Evolutionary conservation across 2,113 vertebrate species (phyloP).

Genomic region (Brachyhypopomus gauderio): DNA sequence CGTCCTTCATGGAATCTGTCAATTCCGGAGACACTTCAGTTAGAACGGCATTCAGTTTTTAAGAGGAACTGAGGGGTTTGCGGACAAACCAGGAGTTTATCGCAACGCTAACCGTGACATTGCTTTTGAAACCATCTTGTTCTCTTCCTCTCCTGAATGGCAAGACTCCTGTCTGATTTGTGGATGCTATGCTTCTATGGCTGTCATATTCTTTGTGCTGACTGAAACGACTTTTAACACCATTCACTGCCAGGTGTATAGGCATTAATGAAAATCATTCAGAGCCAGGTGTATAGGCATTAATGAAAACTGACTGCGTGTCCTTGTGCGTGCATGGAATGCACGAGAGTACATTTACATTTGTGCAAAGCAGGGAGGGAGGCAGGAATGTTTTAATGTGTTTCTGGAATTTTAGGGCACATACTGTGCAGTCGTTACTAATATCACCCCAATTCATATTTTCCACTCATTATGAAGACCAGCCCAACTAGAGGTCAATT

Average conservation of each 20-base stretch:
- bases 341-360: neutral
- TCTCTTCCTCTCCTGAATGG: neutral
- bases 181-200: neutral
- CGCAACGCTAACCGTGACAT: neutral
- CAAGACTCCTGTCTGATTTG: neutral
- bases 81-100: neutral
- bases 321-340: conserved; percentile 2
- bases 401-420: neutral
- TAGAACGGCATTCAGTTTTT: neutral
- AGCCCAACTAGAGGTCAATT: neutral
- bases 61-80: neutral
- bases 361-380: neutral
- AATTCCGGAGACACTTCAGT: conserved; percentile 30
- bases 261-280: neutral
- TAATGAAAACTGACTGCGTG: neutral
- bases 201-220: neutral
- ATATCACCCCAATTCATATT: conserved; percentile 1
- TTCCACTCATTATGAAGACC: neutral
- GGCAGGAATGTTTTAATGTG: neutral
- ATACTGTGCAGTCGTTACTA: neutral
- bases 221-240: conserved; percentile 20
- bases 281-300: neutral
- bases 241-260: neutral
- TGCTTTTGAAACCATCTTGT: conserved; percentile 1
- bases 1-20: neutral